phyloP scores from a whole-genome alignment of 2,888 invertebrate genomes.

The Standfussiana lucernea region DNA sequence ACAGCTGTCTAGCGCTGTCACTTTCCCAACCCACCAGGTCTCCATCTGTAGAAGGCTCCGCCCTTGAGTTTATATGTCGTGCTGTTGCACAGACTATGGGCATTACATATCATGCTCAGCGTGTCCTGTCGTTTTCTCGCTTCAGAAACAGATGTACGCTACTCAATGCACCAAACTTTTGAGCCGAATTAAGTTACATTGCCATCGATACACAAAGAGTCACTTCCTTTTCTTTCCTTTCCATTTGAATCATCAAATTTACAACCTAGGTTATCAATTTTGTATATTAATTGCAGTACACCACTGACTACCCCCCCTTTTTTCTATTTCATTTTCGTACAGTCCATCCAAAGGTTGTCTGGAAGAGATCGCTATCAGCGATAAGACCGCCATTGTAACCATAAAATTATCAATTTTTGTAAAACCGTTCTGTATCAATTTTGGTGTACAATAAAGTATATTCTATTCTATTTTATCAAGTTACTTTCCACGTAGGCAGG shows the following conservation, averaged over 20 bases:
- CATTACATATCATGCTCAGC: neutral
- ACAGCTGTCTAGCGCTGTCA: too few relatives aligned
- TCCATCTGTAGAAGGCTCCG: neutral
- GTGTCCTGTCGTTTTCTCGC: neutral
- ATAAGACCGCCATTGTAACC: too few relatives aligned
- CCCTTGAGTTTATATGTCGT: neutral
- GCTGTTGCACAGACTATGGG: neutral
- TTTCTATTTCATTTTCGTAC: too few relatives aligned
- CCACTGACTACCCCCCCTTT: too few relatives aligned
- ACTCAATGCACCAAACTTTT: neutral
- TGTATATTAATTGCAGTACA: too few relatives aligned
- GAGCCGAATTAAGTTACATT: neutral
- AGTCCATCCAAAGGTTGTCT: too few relatives aligned
- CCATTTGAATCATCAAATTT: neutral
- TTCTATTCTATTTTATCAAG: too few relatives aligned
- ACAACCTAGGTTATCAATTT: neutral
- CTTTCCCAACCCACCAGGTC: too few relatives aligned
- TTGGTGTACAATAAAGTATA: too few relatives aligned
- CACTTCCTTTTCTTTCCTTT: neutral
- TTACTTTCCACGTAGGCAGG: constrained; percentile 9
- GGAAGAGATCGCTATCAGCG: too few relatives aligned
- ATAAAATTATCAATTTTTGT: too few relatives aligned
- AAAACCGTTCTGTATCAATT: too few relatives aligned
- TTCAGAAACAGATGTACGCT: neutral
- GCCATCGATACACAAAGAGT: neutral